Evolutionary conservation across 2,113 vertebrate genomes (phyloP), one percentile per base, ranked within the genome.

Genomic region (Melanerpes aurifrons): DNA sequence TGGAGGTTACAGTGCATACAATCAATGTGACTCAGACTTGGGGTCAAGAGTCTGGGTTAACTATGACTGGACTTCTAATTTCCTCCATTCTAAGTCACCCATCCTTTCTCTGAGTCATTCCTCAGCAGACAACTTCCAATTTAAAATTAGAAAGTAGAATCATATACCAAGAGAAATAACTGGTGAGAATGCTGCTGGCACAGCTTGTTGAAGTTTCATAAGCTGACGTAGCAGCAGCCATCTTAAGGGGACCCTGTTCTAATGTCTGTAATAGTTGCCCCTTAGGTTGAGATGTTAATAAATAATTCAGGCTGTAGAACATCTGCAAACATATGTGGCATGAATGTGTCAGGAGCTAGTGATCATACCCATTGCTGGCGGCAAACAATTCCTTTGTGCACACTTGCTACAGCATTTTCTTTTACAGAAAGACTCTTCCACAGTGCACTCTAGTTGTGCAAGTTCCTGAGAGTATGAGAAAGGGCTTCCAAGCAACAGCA

Each of bases 21-120:
- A 83, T 85, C 72, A 78, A 69, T 66, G 72, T 95, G 95, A 92
- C 87, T 95, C 94, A 96, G 71, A 68, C 53, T 89, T 48, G 45
- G 58, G 91, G 89, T 96, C 90, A 96, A 31, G 95, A 93, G 91
- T 96, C 95, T 96, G 96, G 76, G 79, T 89, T 92, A 82, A 68
- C 87, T 94, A 66, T 96, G 93, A 94, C 85, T 94, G 90, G 73
- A 91, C 85, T 90, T 88, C 69, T 94, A 89, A 92, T 95, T 96
- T 96, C 66, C 93, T 91, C 87, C 91, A 37, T 62, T 58, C 31
- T 47, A 92, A 95, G 79, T 90, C 85, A 90, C 79, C 43, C 91
- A 69, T 88, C 76, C 89, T 96, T 96, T 93, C 73, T 95, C 89
- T 94, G 95, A 96, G 79, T 95, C 93, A 94, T 81, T 86, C 82